These are phyloP conservation scores for Otolemur crassicaudatus DNA, from an alignment of 2,797 vertebrate species.

Conservation along the genomic window DNA sequence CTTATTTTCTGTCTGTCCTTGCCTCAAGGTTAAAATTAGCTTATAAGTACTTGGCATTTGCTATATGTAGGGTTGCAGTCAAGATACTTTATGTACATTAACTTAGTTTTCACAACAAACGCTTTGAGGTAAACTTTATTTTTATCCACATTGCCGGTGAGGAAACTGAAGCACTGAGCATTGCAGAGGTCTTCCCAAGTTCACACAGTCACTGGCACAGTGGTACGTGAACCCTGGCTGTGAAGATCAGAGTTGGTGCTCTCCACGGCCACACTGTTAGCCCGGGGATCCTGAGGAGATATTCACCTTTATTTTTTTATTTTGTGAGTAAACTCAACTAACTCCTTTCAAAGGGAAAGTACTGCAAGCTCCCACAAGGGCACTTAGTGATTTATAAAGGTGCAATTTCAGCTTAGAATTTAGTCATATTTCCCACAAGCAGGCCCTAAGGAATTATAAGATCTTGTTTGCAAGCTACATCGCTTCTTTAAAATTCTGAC, in stretches of 20 bases:
- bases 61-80: not conserved
- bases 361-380: not conserved
- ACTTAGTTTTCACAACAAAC: not conserved
- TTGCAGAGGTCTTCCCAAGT: not conserved
- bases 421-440: slow-evolving; percentile 56
- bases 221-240: accelerated
- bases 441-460: slow-evolving; percentile 32
- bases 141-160: not conserved
- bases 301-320: not conserved
- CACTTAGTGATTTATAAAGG: slow-evolving; percentile 45
- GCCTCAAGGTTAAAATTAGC: not conserved
- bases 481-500: slow-evolving; percentile 58
- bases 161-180: not conserved
- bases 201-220: not conserved
- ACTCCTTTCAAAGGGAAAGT: slow-evolving; percentile 10
- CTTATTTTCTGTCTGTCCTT: not conserved
- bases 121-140: not conserved
- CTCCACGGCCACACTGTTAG: not conserved
- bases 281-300: not conserved
- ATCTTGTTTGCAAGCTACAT: not conserved
- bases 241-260: not conserved
- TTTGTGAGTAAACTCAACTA: not conserved
- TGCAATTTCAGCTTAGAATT: slow-evolving; percentile 58
- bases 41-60: not conserved
- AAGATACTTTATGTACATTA: not conserved